Percentiles rank a stretch among this genome's conserved stretches.
Evolutionary conservation across 1,140 invertebrate genomes (phyloP).

Genomic region (Lucilia sericata): DNA sequence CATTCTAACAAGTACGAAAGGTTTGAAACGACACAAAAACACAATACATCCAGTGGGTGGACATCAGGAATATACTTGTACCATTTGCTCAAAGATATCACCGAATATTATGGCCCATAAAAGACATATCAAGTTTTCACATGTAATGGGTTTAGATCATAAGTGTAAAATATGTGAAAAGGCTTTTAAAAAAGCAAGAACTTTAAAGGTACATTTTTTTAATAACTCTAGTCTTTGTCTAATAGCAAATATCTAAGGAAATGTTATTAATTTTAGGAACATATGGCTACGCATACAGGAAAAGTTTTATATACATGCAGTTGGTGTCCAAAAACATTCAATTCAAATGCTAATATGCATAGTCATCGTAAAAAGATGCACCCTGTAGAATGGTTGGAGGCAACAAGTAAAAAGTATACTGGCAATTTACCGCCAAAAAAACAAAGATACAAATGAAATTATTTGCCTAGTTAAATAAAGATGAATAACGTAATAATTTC

Average conservation of each 20-base stretch:
- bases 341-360: constrained; percentile 64
- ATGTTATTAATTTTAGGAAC: constrained; percentile 53
- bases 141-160: constrained; percentile 55
- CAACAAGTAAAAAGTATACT: constrained; percentile 2
- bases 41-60: constrained; percentile 57
- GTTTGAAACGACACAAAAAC: constrained; percentile 61
- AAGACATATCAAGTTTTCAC: constrained; percentile 61
- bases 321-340: constrained; percentile 62
- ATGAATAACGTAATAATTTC: too few species aligned
- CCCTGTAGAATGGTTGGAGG: constrained; percentile 58
- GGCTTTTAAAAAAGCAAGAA: constrained; percentile 61
- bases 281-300: constrained; percentile 62
- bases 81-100: constrained; percentile 60
- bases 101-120: constrained; percentile 63
- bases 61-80: constrained; percentile 54
- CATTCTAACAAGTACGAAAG: constrained; percentile 63
- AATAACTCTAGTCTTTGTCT: background rate
- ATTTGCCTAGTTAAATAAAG: too few species aligned
- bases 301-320: constrained; percentile 60
- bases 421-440: background rate
- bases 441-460: background rate
- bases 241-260: too few species aligned
- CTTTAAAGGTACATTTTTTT: constrained; percentile 52
- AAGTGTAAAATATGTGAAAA: constrained; percentile 61
- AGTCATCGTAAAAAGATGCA: constrained; percentile 63